phyloP scores from a whole-genome alignment of 1,140 invertebrate genomes.

The Cryptotermes secundus region DNA sequence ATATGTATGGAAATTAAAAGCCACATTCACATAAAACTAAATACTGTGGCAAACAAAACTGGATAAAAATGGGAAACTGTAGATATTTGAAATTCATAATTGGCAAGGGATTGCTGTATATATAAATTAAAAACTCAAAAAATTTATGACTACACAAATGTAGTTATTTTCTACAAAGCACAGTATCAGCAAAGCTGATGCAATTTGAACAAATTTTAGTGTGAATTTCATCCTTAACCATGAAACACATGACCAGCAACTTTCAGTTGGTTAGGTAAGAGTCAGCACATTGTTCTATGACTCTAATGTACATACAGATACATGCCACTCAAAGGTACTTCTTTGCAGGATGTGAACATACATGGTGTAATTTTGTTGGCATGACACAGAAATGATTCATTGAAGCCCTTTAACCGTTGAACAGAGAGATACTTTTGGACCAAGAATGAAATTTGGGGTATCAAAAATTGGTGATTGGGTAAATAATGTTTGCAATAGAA shows the following conservation, averaged over 20 bases:
- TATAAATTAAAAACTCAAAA: neutral
- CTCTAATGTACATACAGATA: neutral
- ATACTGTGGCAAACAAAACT: too few relatives aligned
- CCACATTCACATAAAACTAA: too few relatives aligned
- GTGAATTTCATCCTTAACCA: neutral
- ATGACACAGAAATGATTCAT: neutral
- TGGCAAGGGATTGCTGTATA: neutral
- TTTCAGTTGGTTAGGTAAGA: neutral
- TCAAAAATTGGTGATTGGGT: slow-evolving; percentile 16
- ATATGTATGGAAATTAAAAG: too few relatives aligned
- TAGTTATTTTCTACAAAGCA: neutral
- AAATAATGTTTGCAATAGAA: neutral
- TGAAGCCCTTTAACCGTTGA: neutral
- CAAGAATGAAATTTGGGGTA: slow-evolving; percentile 6
- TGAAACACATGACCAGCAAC: neutral
- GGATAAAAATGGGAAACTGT: too few relatives aligned
- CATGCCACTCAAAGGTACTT: neutral
- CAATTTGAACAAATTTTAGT: neutral
- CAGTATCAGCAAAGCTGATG: neutral
- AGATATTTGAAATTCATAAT: too few relatives aligned
- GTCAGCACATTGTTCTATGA: neutral
- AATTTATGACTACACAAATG: neutral
- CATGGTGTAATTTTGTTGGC: neutral
- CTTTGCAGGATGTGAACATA: neutral
- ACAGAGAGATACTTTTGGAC: neutral